Evolutionary conservation across 37 sponge, comb jelly and placozoan genomes (phyloP), one percentile per base, ranked within the genome.

Genomic region (Cladorhizidae sp.): DNA sequence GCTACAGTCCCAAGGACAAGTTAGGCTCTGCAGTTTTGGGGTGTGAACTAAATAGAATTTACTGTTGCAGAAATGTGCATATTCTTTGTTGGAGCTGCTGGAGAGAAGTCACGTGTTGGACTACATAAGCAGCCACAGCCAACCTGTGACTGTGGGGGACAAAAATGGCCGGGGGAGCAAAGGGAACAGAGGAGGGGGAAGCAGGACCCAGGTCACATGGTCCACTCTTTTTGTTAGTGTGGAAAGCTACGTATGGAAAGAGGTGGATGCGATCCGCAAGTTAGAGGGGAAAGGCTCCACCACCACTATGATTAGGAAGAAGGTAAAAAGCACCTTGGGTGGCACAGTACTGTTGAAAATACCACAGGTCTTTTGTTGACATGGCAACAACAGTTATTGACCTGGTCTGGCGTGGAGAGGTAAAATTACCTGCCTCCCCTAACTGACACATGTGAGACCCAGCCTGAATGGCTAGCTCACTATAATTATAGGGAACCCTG

Each of bases 221-320:
- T 5, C 2, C 36, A 21, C 62, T 35, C 77, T 85, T 21, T 85
- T 76, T 49, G 0, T 25, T 40, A 85, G 76, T 41, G 49, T 85
- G 26, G 62, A 57, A 3, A 49, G 11, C 3, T 76, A 77, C 62
- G 54, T 85, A 6, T n/a, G 17, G 29, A 77, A 58, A 43, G 85
- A 85, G 49, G 62, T 28, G 3, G 77, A 85, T 0, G 70, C 39
- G 2, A 76, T 85, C 23, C 23, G 6, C 33, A 85, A 76, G 62
- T 18, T 77, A 58, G 85, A 85, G 57, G 85, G 77, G 37, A 85
- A 85, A 56, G 74, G 69, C 6, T 20, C 76, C 1, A 18, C 37
- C 29, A 76, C 62, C 23, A 35, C 65, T 28, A 25, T 40, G 9
- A 85, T 42, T 40, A 85, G 41, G 78, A 85, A 85, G 69, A 85